Conservation (phyloP, 2,888 invertebrate genomes). For the Meteorus colon region DNA sequence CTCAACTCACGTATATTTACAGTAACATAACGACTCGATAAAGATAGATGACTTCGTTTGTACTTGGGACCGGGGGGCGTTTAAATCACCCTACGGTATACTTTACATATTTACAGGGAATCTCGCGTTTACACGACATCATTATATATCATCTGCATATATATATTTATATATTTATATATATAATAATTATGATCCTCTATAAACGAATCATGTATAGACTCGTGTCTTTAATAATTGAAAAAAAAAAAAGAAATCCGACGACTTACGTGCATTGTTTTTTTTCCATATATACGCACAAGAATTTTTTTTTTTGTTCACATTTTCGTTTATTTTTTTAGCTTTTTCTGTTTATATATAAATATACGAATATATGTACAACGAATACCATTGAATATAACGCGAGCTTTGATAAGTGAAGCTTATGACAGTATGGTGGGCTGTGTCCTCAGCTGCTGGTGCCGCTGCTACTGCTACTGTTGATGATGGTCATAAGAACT, state of each 20-base stretch:
- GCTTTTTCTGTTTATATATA: conserved; percentile 49
- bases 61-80: conserved; percentile 72
- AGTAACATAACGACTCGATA: conserved; percentile 68
- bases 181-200: conserved; percentile 41
- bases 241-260: conserved; percentile 18
- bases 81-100: conserved; percentile 65
- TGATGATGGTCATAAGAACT: conserved; percentile 71
- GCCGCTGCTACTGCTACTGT: conserved; percentile 22
- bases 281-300: conserved; percentile 48
- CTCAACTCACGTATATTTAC: conserved; percentile 58
- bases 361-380: conserved; percentile 47
- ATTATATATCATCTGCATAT: conserved; percentile 38
- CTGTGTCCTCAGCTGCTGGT: conserved; percentile 64
- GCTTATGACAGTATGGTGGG: conserved; percentile 64
- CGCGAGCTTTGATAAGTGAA: conserved; percentile 43
- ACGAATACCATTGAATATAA: conserved; percentile 47
- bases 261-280: conserved; percentile 39
- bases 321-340: conserved; percentile 46
- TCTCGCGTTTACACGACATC: conserved; percentile 43
- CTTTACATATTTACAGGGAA: conserved; percentile 68
- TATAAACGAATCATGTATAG: conserved; percentile 38
- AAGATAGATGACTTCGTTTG: conserved; percentile 71
- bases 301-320: conserved; percentile 45
- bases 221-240: conserved; percentile 7
- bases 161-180: background rate